phyloP scores from a whole-genome alignment of 2,797 vertebrate species.

The Sebastiscus tertius region DNA sequence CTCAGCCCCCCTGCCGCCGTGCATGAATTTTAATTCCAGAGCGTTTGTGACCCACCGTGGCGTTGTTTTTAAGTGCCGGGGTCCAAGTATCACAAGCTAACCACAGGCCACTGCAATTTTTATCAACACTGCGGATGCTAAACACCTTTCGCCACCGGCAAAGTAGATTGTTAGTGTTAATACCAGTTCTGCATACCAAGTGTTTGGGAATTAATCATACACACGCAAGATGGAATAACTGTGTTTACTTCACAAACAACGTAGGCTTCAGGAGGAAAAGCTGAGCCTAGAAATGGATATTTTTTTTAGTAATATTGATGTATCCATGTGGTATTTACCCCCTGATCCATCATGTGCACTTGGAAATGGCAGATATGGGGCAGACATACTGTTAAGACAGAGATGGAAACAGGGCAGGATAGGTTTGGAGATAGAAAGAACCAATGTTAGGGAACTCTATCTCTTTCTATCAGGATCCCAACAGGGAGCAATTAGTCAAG shows the following conservation, averaged over 20 bases:
- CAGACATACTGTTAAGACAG: constrained; percentile 12
- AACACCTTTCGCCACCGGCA: neutral
- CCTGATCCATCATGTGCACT: constrained; percentile 1
- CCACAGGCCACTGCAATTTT: neutral
- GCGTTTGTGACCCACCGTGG: constrained; percentile 11
- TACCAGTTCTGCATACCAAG: neutral
- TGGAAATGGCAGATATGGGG: constrained; percentile 11
- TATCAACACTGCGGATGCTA: constrained; percentile 5
- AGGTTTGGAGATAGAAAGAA: constrained; percentile 7
- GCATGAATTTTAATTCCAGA: constrained; percentile 49
- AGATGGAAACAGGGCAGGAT: neutral
- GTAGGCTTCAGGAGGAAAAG: neutral
- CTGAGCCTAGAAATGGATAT: neutral
- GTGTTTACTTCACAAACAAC: neutral
- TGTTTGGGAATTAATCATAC: neutral
- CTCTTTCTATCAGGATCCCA: constrained; percentile 34
- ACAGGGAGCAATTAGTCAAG: constrained; percentile 56
- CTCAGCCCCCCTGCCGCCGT: constrained; percentile 9
- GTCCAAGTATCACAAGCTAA: constrained; percentile 12
- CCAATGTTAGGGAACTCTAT: constrained; percentile 31
- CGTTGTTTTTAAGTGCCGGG: neutral
- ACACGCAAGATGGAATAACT: neutral
- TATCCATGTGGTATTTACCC: neutral
- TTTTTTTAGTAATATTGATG: neutral
- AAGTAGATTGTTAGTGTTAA: neutral